These are phyloP conservation scores for Falco rusticolus DNA, from an alignment of 2,797 vertebrate species.

Conservation along the genomic window DNA sequence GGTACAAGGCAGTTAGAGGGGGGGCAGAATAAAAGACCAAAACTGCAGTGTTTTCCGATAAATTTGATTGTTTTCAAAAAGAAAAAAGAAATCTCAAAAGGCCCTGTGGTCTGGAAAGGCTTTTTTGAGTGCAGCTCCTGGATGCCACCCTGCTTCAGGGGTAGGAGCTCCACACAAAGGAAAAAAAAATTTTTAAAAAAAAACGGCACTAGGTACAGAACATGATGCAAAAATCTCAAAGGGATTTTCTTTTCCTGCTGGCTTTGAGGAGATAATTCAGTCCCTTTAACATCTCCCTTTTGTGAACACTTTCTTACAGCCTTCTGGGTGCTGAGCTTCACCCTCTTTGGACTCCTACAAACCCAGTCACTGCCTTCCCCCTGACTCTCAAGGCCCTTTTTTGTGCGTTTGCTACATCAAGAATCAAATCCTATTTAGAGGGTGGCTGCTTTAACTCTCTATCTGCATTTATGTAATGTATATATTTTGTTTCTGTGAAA, in stretches of 20 bases:
- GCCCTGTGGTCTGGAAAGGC: not conserved
- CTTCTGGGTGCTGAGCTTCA: not conserved
- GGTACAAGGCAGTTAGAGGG: not conserved
- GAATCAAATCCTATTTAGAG: not conserved
- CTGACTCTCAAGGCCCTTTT: not conserved
- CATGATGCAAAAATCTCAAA: not conserved
- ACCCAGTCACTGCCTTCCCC: not conserved
- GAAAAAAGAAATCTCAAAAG: not conserved
- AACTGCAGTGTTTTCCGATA: not conserved
- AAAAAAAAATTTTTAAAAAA: not conserved
- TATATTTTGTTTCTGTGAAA: constrained; percentile 25
- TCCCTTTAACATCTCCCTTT: not conserved
- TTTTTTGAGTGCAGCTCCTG: not conserved
- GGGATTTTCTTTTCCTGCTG: not conserved
- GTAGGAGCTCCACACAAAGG: not conserved
- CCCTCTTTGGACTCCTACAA: not conserved
- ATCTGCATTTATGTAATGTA: not conserved
- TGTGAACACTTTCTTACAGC: not conserved
- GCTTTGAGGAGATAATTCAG: not conserved
- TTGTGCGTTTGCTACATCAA: not conserved
- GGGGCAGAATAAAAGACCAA: not conserved
- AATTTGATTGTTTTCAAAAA: not conserved
- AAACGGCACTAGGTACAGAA: not conserved
- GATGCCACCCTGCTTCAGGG: fast-evolving
- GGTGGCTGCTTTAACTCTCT: constrained; percentile 9